Base-by-base conservation (phyloP, 2,888 invertebrate species). In the Mesopsocus fuscifrons region DNA sequence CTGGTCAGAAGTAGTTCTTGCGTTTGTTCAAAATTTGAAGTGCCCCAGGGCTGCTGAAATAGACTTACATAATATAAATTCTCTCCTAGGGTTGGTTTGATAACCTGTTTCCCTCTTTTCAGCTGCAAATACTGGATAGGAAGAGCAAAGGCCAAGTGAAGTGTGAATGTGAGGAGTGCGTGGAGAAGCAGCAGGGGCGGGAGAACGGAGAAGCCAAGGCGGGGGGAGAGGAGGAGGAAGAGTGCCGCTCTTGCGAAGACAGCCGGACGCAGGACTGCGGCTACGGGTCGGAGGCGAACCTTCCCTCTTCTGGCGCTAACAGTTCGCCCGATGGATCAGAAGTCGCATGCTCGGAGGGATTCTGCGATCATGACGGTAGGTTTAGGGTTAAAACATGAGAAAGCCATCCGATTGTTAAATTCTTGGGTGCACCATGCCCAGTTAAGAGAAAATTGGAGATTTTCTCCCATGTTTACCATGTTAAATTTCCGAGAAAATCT, bases 321-420 rank as follows among this genome's bases (percentile, higher is more conserved):
- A 85, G 83, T 57, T 84, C 87, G 3, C 83, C 87, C 0, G 89
- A 88, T 55, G 87, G 88, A 22, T 88, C 88, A 0, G 89, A 88
- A 57, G 74, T 88, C 43, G 85, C 84, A 1, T 91, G 87, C 61
- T 83, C 80, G 1, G 89, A 89, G 56, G 80, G 80, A 33, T 81
- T 83, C 57, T 89, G 89, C 61, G 82, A 81, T 57, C 77, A 78
- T 52, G 80, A 80, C 51, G 60, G 59, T 47, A 57, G 58, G 46
- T 56, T 52, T 48, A 9, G 11, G 6, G 26, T 26, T 26, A n/a
- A n/a, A n/a, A n/a, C n/a, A n/a, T n/a, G n/a, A n/a, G n/a, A n/a
- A n/a, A n/a, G n/a, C n/a, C n/a, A n/a, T n/a, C n/a, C n/a, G n/a
- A n/a, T n/a, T n/a, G n/a, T n/a, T n/a, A n/a, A n/a, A n/a, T n/a